Base-by-base conservation (phyloP, 2,888 invertebrate genomes). In the Achlya flavicornis region DNA sequence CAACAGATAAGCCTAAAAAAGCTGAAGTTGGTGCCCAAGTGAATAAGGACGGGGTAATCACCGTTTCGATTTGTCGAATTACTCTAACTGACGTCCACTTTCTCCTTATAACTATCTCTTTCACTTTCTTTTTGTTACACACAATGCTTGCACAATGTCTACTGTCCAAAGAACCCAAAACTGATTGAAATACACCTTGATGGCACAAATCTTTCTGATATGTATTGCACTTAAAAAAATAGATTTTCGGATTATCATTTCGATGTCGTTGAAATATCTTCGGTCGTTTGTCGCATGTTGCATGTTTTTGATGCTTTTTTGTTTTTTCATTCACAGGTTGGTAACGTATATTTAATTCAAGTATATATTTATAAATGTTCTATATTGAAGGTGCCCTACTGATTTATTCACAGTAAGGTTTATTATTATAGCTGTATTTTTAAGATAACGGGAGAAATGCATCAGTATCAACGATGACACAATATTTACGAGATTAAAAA, bases 1-100 rank as follows among this genome's bases (percentile, higher is more conserved):
- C 85, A 65, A 80, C 84, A 74, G 90, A 89, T 70, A 85, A 89
- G 77, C 84, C 89, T 70, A 90, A 92, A 84, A 88, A 85, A 73
- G 87, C 89, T 70, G 80, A 77, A 65, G 67, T 81, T 71, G 84
- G 77, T 72, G 70, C 76, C 70, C 82, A 77, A 76, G 82, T 84
- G 71, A 81, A 72, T 71, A 69, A 80, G 48, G 77, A 80, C 68
- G 88, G 85, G 93, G 93, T 93, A 93, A 92, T 83, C 78, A 79
- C 68, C 75, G 73, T 83, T 81, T 71, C 72, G 76, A 46, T 3
- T n/a, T 66, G 75, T 73, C 69, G 64, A 69, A 53, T 61, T 66
- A 76, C 60, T 69, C 77, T 77, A 77, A 70, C 81, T 84, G 80
- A 71, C 80, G 82, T 86, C 80, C 67, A 71, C 71, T 74, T 79